A percentile compares a stretch with the other conserved stretches of the same genome.
Conservation (phyloP, 2,797 vertebrate genomes). For the Tokudaia muenninki region DNA sequence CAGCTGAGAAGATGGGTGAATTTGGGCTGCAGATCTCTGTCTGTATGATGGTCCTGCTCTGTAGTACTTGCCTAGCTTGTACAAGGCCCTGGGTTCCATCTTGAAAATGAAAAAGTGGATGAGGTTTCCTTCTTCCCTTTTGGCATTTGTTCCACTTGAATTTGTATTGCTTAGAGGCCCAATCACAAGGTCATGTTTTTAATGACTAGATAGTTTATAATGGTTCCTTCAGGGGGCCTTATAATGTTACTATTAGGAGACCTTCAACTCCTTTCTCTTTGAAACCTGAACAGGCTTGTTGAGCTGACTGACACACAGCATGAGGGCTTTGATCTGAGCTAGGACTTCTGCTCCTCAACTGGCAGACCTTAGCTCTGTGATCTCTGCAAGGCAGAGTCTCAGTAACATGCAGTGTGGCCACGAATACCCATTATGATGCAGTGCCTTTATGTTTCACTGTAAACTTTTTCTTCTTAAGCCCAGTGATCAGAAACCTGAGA, state of each 20-base stretch:
- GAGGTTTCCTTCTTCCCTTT: background rate
- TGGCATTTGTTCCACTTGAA: conserved; percentile 28
- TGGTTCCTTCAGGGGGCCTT: conserved; percentile 32
- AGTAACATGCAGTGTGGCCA: background rate
- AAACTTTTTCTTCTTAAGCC: conserved; percentile 23
- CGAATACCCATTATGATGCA: background rate
- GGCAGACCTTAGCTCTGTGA: conserved; percentile 7
- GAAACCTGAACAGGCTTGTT: conserved; percentile 61
- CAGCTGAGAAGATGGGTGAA: conserved; percentile 28
- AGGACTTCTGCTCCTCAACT: background rate
- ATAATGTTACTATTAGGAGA: conserved; percentile 16
- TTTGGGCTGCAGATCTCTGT: background rate
- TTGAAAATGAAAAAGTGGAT: background rate
- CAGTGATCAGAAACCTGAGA: conserved; percentile 15
- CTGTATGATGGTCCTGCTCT: background rate
- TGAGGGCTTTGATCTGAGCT: conserved; percentile 59
- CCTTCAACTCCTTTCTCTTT: conserved; percentile 59
- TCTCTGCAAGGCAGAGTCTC: conserved; percentile 25
- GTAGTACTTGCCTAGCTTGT: background rate
- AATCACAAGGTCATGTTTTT: conserved; percentile 63
- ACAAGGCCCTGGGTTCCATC: background rate
- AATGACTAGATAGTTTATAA: conserved; percentile 59
- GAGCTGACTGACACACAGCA: conserved; percentile 48
- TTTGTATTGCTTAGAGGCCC: conserved; percentile 4
- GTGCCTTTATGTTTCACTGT: background rate